Evolutionary conservation across 2,888 invertebrate genomes (phyloP).

Genomic region (Leucophenga montana): DNA sequence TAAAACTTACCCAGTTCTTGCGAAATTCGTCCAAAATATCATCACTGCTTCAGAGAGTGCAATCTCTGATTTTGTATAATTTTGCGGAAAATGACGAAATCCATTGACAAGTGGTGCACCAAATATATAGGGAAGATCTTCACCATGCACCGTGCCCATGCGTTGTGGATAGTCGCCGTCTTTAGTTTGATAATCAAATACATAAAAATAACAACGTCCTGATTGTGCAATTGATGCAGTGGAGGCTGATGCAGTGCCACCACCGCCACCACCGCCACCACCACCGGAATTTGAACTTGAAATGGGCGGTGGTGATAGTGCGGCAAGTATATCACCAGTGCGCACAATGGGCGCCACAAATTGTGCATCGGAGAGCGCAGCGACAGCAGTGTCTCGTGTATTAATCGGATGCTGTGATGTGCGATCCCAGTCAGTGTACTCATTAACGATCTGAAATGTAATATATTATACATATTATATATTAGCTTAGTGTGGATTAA

Average conservation of each 20-base stretch:
- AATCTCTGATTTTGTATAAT: slow-evolving; percentile 90
- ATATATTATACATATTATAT: too few relatives aligned
- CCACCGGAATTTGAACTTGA: slow-evolving; percentile 35
- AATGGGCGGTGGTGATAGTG: slow-evolving; percentile 74
- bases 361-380: slow-evolving; percentile 94
- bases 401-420: slow-evolving; percentile 92
- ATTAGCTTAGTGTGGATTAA: too few relatives aligned
- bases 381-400: slow-evolving; percentile 89
- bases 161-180: slow-evolving; percentile 92
- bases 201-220: slow-evolving; percentile 91
- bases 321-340: slow-evolving; percentile 86
- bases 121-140: slow-evolving; percentile 92
- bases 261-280: slow-evolving; percentile 58
- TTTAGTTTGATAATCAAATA: slow-evolving; percentile 93
- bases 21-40: slow-evolving; percentile 90
- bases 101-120: slow-evolving; percentile 92
- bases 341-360: slow-evolving; percentile 93
- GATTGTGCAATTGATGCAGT: slow-evolving; percentile 65
- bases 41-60: slow-evolving; percentile 91
- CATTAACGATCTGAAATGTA: slow-evolving; percentile 80
- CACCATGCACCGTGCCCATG: slow-evolving; percentile 94
- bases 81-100: slow-evolving; percentile 85
- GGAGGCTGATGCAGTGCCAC: slow-evolving; percentile 64
- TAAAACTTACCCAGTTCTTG: slow-evolving; percentile 87
- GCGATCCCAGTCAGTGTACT: slow-evolving; percentile 98